phyloP scores from a whole-genome alignment of 2,888 invertebrate species.

The Nycteola revayana region DNA sequence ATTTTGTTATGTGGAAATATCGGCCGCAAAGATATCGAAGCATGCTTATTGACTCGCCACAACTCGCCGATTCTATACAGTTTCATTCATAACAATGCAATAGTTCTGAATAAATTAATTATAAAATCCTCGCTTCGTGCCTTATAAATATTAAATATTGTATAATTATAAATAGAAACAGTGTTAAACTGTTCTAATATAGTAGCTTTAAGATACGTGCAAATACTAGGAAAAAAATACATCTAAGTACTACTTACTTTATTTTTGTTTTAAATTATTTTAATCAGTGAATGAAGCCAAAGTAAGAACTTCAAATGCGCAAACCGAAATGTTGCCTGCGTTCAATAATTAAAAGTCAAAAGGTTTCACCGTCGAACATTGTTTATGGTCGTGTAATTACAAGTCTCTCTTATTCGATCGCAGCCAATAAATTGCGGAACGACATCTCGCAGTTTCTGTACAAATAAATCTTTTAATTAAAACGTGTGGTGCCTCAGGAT shows the following conservation, averaged over 20 bases:
- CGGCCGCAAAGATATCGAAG: too few species aligned
- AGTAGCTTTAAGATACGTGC: too few species aligned
- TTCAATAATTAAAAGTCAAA: constrained; percentile 68
- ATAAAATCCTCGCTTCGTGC: too few species aligned
- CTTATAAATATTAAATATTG: too few species aligned
- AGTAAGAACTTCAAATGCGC: too few species aligned
- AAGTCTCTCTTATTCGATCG: constrained; percentile 40
- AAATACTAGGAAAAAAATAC: too few species aligned
- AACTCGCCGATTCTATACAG: constrained; percentile 6
- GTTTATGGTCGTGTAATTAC: constrained; percentile 63
- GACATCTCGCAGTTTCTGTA: constrained; percentile 40
- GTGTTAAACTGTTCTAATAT: constrained; percentile 9
- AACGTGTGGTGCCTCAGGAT: constrained; percentile 13
- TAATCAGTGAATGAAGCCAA: too few species aligned
- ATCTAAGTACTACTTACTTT: too few species aligned
- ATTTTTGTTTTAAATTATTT: too few species aligned
- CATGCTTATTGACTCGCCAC: not conserved
- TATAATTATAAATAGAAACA: too few species aligned
- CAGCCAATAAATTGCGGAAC: constrained; percentile 49
- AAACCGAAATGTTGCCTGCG: constrained; percentile 46
- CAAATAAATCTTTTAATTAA: constrained; percentile 32
- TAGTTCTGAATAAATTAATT: too few species aligned
- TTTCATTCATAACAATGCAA: constrained; percentile 17
- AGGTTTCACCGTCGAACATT: constrained; percentile 53
- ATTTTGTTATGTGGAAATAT: constrained; percentile 2